Evolutionary conservation across 2,888 invertebrate species (phyloP), one percentile per base, ranked within the genome.

Genomic region (Polietes domitor): DNA sequence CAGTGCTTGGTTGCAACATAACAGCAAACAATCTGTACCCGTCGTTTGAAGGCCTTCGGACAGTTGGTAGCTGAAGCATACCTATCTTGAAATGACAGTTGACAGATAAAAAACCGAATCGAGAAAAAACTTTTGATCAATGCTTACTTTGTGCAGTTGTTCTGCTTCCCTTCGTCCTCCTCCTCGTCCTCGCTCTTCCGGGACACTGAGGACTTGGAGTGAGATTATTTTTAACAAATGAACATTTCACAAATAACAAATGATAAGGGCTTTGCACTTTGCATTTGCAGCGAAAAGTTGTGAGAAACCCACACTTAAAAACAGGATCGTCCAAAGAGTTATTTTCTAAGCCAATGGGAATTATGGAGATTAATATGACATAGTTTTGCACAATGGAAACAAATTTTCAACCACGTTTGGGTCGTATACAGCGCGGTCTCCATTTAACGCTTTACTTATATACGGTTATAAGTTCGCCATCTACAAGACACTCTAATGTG

Each of bases 211-310:
- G 58, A 58, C 26, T 24, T 26, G 26, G 58, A 15, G 12, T 24
- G 24, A 10, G 58, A 1, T 26, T 21, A 26, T 9, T 58, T 58
- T 26, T 58, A 58, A 10, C 15, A 26, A 24, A 58, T 58, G 15
- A 26, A 58, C 26, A 58, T 58, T 58, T 24, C 58, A 58, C 26
- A 58, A 58, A 58, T 58, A 58, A 26, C 15, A 58, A 58, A 58
- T 53, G 53, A 53, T 10, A 53, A 53, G 58, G 0, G 47, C 2
- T n/a, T 37, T 41, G 12, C 26, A 12, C 9, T 26, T 6, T 10
- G 58, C 26, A 12, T 21, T 3, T 1, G n/a, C n/a, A n/a, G n/a
- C n/a, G n/a, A n/a, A n/a, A n/a, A 53, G 17, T 50, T 1, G 50
- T 50, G 50, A 17, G 50, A 24, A 55, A 24, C 1, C 26, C 10